Conservation (phyloP, 2,888 invertebrate species). For the Torymus tubicola region DNA sequence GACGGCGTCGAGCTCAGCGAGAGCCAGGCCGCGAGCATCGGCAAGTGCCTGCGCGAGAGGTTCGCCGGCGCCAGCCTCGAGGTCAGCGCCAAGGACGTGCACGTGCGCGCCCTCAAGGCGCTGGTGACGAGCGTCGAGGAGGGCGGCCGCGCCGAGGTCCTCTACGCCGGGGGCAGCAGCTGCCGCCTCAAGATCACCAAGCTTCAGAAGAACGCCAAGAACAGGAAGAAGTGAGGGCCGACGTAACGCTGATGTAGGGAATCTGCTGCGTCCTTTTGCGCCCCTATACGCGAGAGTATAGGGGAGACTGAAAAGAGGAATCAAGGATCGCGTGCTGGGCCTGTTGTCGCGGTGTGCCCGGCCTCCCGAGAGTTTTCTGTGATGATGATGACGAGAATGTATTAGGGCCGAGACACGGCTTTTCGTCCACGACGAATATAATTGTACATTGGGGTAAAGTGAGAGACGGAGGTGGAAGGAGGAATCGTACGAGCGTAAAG, state of each 20-base stretch:
- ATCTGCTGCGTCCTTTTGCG: neutral
- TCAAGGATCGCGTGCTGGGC: too few species aligned
- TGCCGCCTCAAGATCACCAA: conserved; percentile 71
- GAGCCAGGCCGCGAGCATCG: conserved; percentile 70
- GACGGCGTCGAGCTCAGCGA: conserved; percentile 72
- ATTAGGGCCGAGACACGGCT: too few species aligned
- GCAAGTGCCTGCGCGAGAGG: conserved; percentile 74
- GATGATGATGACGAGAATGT: too few species aligned
- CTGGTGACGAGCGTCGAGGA: conserved; percentile 73
- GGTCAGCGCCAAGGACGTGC: conserved; percentile 73
- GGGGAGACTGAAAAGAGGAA: too few species aligned
- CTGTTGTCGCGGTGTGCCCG: too few species aligned
- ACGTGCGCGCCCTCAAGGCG: conserved; percentile 72
- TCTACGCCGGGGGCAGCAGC: conserved; percentile 72
- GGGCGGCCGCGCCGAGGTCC: conserved; percentile 72
- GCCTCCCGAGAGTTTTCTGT: too few species aligned
- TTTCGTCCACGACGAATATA: too few species aligned
- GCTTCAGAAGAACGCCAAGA: conserved; percentile 67
- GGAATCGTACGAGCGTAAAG: too few species aligned
- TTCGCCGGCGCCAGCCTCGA: conserved; percentile 72
- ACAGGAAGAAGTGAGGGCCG: conserved; percentile 65
- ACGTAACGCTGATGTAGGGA: too few species aligned
- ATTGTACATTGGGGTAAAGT: too few species aligned
- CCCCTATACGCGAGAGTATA: neutral
- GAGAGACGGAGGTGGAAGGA: too few species aligned